Conservation (phyloP, 2,888 invertebrate species). For the Drosophila phalerata region DNA sequence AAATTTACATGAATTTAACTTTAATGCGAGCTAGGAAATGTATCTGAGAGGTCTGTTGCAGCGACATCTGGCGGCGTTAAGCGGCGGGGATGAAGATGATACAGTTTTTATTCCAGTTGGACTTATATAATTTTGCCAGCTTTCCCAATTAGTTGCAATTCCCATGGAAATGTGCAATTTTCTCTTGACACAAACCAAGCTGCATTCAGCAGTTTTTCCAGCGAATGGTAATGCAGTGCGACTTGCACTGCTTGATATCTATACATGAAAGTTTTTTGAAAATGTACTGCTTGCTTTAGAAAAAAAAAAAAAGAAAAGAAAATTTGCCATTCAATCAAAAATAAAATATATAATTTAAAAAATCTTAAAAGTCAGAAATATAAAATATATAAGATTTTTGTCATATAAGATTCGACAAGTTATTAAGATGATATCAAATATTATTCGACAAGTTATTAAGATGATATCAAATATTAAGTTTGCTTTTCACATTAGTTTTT, state of each 20-base stretch:
- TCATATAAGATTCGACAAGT: background rate
- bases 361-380: background rate
- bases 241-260: conserved; percentile 50
- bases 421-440: background rate
- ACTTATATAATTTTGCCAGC: background rate
- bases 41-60: conserved; percentile 2
- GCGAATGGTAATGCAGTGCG: conserved; percentile 50
- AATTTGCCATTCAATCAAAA: too few relatives aligned
- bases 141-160: conserved; percentile 34
- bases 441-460: too few relatives aligned
- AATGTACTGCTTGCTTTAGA: conserved; percentile 39
- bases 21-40: conserved; percentile 16
- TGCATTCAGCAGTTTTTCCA: conserved; percentile 30
- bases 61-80: conserved; percentile 44
- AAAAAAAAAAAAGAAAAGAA: background rate
- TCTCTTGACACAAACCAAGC: conserved; percentile 66
- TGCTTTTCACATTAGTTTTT: too few relatives aligned
- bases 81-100: background rate
- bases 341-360: background rate
- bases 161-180: conserved; percentile 45
- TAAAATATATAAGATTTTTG: background rate
- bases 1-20: conserved; percentile 11
- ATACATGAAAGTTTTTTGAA: background rate
- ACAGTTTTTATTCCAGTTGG: conserved; percentile 32
- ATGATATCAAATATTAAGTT: too few relatives aligned